Evolutionary conservation across 2,888 invertebrate genomes (phyloP).

Genomic region (Rhabditoides inermis): DNA sequence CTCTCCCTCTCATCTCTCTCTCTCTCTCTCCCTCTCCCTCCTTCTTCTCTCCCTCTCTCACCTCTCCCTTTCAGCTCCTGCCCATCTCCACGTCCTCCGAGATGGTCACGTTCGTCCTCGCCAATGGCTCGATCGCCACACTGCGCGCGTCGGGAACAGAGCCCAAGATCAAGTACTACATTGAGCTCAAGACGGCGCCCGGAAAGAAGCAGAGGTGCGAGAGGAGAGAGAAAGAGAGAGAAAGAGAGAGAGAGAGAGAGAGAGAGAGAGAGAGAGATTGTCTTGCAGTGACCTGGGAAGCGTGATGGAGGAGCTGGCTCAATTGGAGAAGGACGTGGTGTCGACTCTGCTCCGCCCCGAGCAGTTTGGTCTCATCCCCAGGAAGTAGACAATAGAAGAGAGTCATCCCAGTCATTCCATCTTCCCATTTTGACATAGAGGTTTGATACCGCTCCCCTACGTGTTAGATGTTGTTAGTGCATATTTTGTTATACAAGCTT

Average conservation of each 20-base stretch:
- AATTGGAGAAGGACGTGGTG: conserved; percentile 43
- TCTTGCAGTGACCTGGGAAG: conserved; percentile 33
- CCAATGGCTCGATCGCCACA: conserved; percentile 73
- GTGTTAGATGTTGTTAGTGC: too few species aligned
- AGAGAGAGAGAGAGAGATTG: not conserved
- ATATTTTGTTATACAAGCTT: too few species aligned
- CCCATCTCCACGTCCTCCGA: conserved; percentile 61
- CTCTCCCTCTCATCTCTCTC: not conserved
- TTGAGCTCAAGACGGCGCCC: conserved; percentile 63
- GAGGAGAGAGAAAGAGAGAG: not conserved
- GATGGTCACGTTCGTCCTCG: conserved; percentile 90
- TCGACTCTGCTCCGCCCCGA: conserved; percentile 38
- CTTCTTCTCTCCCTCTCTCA: not conserved
- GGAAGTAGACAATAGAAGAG: conserved; percentile 27
- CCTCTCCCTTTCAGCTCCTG: conserved; percentile 52
- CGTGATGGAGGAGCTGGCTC: conserved; percentile 34
- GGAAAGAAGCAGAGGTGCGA: conserved; percentile 37
- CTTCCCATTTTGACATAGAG: too few species aligned
- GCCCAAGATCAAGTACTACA: conserved; percentile 97
- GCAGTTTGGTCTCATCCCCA: conserved; percentile 41
- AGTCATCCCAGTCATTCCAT: too few species aligned
- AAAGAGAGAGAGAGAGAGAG: not conserved
- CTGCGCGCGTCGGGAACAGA: conserved; percentile 94
- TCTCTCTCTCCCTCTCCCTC: conserved; percentile 55
- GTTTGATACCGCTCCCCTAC: too few species aligned